Conservation (phyloP, 2,113 vertebrate genomes). For the Hirundichthys speculiger region DNA sequence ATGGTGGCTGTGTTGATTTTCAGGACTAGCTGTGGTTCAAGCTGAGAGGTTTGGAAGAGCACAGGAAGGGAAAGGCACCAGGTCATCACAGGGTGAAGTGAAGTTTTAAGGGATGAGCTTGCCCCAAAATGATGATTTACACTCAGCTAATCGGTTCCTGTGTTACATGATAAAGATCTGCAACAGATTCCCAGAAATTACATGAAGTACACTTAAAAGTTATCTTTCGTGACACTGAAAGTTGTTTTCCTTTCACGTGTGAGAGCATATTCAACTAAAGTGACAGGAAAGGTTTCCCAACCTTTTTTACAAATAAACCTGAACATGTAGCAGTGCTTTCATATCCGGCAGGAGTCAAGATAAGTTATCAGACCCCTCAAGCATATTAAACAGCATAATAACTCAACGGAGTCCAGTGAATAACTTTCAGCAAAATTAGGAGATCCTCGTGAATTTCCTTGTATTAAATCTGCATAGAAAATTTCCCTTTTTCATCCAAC, state of each 20-base stretch:
- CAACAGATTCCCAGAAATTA: conserved; percentile 27
- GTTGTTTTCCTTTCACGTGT: not conserved
- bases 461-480: not conserved
- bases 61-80: conserved; percentile 50
- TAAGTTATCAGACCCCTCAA: not conserved
- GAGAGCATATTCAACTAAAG: not conserved
- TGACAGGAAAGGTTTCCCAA: not conserved
- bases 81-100: conserved; percentile 18
- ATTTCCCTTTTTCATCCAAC: conserved; percentile 32
- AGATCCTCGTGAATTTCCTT: conserved; percentile 15
- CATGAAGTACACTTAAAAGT: conserved; percentile 18
- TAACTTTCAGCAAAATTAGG: conserved; percentile 18
- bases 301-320: not conserved
- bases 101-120: conserved; percentile 20
- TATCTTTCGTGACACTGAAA: not conserved
- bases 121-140: conserved; percentile 31
- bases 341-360: not conserved
- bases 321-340: not conserved
- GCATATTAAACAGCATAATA: not conserved
- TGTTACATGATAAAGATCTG: not conserved
- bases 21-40: conserved; percentile 18
- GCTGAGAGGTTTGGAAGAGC: conserved; percentile 25
- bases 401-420: conserved; percentile 6
- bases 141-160: conserved; percentile 16
- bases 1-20: conserved; percentile 34